These are phyloP conservation scores for Phymanthus crucifer DNA, from an alignment of 92 coral and sea anemone species.

Conservation along the genomic window DNA sequence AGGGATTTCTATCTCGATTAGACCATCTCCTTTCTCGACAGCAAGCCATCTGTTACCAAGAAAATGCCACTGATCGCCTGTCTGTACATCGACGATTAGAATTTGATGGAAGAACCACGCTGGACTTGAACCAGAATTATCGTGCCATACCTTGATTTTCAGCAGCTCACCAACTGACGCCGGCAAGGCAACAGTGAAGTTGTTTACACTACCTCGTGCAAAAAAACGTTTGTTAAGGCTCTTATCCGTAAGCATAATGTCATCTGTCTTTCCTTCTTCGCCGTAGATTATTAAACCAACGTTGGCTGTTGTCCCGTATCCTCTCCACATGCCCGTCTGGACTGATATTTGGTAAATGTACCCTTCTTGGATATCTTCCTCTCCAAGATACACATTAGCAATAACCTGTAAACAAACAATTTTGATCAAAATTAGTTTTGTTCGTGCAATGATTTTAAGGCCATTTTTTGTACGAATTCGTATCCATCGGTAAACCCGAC, in stretches of 20 bases:
- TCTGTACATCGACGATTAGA: conserved; percentile 49
- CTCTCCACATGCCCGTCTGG: conserved; percentile 90
- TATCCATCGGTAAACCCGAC: too few relatives aligned
- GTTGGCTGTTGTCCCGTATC: conserved; percentile 80
- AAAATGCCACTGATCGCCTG: conserved; percentile 52
- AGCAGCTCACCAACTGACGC: conserved; percentile 55
- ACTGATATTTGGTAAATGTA: conserved; percentile 59
- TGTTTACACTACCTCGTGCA: conserved; percentile 82
- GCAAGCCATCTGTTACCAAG: conserved; percentile 86
- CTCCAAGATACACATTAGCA: conserved; percentile 63
- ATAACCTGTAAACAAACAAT: conserved; percentile 43
- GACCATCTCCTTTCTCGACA: conserved; percentile 77
- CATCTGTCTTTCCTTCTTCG: conserved; percentile 57
- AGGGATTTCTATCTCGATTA: conserved; percentile 57
- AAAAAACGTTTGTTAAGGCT: conserved; percentile 58
- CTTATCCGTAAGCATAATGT: conserved; percentile 66
- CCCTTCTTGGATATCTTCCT: conserved; percentile 50
- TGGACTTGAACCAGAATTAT: conserved; percentile 72
- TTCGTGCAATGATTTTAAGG: too few relatives aligned
- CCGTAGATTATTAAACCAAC: conserved; percentile 72
- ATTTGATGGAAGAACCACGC: conserved; percentile 81
- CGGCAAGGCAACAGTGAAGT: conserved; percentile 67
- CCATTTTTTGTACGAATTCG: too few relatives aligned
- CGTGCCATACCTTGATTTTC: conserved; percentile 81
- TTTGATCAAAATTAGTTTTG: background rate